A percentile compares a stretch with the other conserved stretches of the same genome.
These are phyloP conservation scores for Hypotaenidia okinawae DNA, from an alignment of 2,797 vertebrate genomes.

Conservation along the genomic window DNA sequence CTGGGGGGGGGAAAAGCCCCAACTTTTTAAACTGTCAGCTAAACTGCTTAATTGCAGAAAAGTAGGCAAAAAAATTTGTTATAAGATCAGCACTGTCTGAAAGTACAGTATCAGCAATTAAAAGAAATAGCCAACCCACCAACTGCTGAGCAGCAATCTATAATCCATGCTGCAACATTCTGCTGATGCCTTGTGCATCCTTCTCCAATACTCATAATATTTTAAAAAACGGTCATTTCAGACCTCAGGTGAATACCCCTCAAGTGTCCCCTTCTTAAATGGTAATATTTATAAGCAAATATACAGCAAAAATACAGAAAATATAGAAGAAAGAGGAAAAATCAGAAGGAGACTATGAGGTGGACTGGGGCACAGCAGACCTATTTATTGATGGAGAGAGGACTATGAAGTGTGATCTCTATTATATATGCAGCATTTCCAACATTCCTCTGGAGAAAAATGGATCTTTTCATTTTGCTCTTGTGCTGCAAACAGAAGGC, in stretches of 20 bases:
- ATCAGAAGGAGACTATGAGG: background rate
- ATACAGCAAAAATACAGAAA: background rate
- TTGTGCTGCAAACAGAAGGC: background rate
- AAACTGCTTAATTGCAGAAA: constrained; percentile 54
- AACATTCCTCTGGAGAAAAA: background rate
- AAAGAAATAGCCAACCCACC: constrained; percentile 53
- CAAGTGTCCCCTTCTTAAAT: background rate
- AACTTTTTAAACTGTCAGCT: background rate
- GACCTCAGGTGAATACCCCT: background rate
- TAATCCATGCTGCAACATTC: constrained; percentile 39
- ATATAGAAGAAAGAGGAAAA: background rate
- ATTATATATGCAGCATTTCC: background rate
- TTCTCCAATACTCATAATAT: background rate
- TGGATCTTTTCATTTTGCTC: background rate
- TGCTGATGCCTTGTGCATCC: constrained; percentile 40
- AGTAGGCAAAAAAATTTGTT: constrained; percentile 23
- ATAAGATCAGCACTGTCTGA: constrained; percentile 52
- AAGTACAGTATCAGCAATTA: constrained; percentile 62
- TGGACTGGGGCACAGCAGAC: background rate
- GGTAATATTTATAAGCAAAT: background rate
- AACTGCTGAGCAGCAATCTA: constrained; percentile 47
- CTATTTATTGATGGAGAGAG: background rate
- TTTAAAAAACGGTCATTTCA: background rate
- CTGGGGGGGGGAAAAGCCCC: no score
- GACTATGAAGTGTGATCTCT: background rate